A percentile compares a stretch with the other conserved stretches of the same genome.
These are phyloP conservation scores for Doris montereyensis DNA, from an alignment of 2,888 invertebrate species.

Conservation along the genomic window DNA sequence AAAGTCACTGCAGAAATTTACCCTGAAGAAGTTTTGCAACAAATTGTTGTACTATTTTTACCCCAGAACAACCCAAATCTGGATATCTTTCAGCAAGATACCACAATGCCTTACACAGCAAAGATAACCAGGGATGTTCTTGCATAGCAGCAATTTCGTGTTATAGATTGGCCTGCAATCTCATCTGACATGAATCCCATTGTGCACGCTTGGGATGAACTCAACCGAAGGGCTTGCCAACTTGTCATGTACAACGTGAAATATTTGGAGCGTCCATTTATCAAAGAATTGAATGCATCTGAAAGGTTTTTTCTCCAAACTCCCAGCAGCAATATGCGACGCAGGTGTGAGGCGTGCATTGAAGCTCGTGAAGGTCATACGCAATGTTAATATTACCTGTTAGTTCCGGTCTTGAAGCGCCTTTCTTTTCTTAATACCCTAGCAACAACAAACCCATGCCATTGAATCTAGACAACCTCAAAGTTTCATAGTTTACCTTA, in stretches of 20 bases:
- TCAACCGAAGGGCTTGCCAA: slow-evolving; percentile 2
- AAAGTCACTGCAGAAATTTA: background rate
- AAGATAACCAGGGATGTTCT: slow-evolving; percentile 1
- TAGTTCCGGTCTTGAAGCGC: too few species aligned
- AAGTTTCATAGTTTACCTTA: too few species aligned
- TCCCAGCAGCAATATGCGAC: background rate
- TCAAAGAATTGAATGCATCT: slow-evolving; percentile 3
- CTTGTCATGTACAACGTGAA: background rate
- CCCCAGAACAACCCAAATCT: background rate
- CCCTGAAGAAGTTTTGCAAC: background rate
- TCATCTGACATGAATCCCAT: too few species aligned
- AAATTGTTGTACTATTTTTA: slow-evolving; percentile 16
- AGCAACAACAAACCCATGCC: too few species aligned
- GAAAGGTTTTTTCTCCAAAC: background rate
- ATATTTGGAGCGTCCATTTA: background rate
- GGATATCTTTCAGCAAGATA: slow-evolving; percentile 11
- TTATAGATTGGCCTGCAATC: too few species aligned
- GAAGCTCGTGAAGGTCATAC: too few species aligned
- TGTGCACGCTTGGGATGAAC: slow-evolving; percentile 15
- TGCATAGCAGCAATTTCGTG: slow-evolving; percentile 6
- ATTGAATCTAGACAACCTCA: too few species aligned
- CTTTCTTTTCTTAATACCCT: too few species aligned
- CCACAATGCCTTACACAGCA: background rate
- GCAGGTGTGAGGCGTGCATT: slow-evolving; percentile 14
- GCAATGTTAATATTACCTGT: too few species aligned